Percentiles rank a stretch among this genome's conserved stretches.
phyloP scores from a whole-genome alignment of 2,888 invertebrate species.

The Nymphalis polychloros region DNA sequence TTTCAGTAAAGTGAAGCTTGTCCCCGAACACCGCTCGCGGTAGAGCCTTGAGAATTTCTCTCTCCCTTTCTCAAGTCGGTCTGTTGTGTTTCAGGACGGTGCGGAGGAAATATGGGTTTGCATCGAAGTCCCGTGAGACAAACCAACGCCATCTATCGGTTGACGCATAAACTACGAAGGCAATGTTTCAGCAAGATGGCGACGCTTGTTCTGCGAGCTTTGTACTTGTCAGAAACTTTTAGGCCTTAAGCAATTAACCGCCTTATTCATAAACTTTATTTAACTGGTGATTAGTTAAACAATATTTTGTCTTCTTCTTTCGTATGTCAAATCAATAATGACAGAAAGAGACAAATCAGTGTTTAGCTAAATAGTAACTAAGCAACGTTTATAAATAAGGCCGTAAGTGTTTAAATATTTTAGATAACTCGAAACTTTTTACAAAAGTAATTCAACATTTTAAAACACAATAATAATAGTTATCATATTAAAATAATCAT shows the following conservation, averaged over 20 bases:
- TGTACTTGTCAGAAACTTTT: conserved; percentile 22
- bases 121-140: conserved; percentile 58
- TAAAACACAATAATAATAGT: neutral
- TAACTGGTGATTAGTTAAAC: no score
- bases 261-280: no score
- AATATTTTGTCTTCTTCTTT: no score
- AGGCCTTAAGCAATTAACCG: neutral
- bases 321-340: no score
- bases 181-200: conserved; percentile 64
- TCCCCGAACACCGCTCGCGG: conserved; percentile 56
- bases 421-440: neutral
- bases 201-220: conserved; percentile 48
- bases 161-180: conserved; percentile 49
- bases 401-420: no score
- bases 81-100: conserved; percentile 73
- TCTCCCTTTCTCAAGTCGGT: conserved; percentile 72
- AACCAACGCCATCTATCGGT: conserved; percentile 59
- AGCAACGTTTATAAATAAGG: no score
- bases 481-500: no score
- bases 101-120: conserved; percentile 67
- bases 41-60: conserved; percentile 77
- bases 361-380: no score
- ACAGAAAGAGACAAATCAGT: no score
- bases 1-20: conserved; percentile 48
- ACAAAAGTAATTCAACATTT: neutral